phyloP scores from a whole-genome alignment of 1,140 invertebrate species.

The Drosophila biarmipes region DNA sequence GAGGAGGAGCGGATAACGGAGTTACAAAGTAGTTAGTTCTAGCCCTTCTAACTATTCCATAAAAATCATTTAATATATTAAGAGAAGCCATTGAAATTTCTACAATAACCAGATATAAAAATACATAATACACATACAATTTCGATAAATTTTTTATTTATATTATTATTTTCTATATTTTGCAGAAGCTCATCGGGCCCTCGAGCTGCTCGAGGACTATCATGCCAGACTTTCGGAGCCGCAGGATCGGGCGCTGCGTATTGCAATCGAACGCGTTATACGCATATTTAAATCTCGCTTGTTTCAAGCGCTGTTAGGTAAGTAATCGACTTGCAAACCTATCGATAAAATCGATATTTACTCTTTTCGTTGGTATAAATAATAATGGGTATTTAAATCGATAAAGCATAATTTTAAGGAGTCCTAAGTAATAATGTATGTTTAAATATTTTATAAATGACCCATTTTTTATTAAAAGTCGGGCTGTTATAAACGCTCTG shows the following conservation, averaged over 20 bases:
- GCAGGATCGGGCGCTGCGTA: slow-evolving; percentile 96
- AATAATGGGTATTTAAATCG: too few relatives aligned
- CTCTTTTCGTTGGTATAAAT: neutral
- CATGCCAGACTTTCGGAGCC: slow-evolving; percentile 95
- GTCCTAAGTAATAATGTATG: neutral
- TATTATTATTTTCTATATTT: slow-evolving; percentile 36
- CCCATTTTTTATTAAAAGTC: too few relatives aligned
- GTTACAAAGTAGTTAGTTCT: slow-evolving; percentile 35
- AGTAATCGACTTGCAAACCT: slow-evolving; percentile 84
- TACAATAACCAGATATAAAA: too few relatives aligned
- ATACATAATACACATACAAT: too few relatives aligned
- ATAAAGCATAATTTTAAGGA: neutral
- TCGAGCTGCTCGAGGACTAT: slow-evolving; percentile 99
- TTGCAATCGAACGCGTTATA: slow-evolving; percentile 98
- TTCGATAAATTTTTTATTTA: neutral
- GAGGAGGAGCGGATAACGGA: slow-evolving; percentile 47
- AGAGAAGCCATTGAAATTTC: too few relatives aligned
- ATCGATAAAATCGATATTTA: neutral
- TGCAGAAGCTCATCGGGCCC: slow-evolving; percentile 97
- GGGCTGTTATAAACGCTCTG: too few relatives aligned
- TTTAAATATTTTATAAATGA: too few relatives aligned
- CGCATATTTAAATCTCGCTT: slow-evolving; percentile 98
- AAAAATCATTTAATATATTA: too few relatives aligned
- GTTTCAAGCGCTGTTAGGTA: slow-evolving; percentile 98
- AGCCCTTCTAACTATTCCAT: too few relatives aligned